Evolutionary conservation across 2,888 invertebrate species (phyloP).

Genomic region (Spialia ferax): DNA sequence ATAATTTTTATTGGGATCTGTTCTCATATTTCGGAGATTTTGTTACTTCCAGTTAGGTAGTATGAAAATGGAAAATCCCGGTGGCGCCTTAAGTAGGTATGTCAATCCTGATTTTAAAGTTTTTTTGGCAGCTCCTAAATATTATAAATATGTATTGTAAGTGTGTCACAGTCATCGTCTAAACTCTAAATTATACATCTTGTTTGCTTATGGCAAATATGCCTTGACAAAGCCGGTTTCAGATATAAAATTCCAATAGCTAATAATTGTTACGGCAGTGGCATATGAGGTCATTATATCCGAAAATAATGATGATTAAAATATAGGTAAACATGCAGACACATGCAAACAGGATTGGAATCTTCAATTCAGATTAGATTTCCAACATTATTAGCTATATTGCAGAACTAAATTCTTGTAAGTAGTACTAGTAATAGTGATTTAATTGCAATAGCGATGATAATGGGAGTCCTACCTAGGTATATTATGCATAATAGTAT

Average conservation of each 20-base stretch:
- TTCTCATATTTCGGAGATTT: too few relatives aligned
- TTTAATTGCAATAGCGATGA: too few relatives aligned
- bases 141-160: background rate
- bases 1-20: too few relatives aligned
- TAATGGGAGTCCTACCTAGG: too few relatives aligned
- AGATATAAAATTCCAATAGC: constrained; percentile 13
- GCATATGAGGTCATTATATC: constrained; percentile 33
- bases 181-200: constrained; percentile 23
- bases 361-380: background rate
- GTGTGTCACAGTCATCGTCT: constrained; percentile 8
- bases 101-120: background rate
- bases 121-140: background rate
- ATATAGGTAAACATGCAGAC: constrained; percentile 4
- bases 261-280: background rate
- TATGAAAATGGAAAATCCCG: too few relatives aligned
- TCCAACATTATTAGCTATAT: background rate
- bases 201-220: constrained; percentile 27
- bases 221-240: constrained; percentile 18
- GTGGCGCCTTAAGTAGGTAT: too few relatives aligned
- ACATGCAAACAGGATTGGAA: background rate
- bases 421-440: too few relatives aligned
- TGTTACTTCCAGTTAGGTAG: too few relatives aligned
- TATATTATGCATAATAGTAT: too few relatives aligned
- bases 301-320: constrained; percentile 31
- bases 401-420: background rate